These are phyloP conservation scores for Lasioglossum leucozonium DNA, from an alignment of 2,888 invertebrate genomes.

Conservation along the genomic window DNA sequence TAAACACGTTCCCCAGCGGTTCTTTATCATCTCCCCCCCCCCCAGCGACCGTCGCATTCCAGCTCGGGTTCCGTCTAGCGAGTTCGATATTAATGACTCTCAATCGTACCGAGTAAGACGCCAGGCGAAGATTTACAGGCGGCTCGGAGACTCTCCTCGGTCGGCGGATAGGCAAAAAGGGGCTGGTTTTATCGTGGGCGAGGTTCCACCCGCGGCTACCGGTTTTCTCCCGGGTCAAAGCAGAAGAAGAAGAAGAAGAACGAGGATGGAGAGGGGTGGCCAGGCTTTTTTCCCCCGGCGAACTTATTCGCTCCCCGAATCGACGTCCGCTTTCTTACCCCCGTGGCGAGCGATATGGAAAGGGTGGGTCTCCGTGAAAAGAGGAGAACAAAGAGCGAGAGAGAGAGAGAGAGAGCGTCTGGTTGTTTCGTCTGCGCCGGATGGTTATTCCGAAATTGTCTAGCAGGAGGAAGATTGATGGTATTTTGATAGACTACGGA, in stretches of 20 bases:
- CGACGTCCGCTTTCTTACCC: conserved; percentile 64
- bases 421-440: conserved; percentile 36
- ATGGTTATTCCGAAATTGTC: conserved; percentile 48
- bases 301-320: conserved; percentile 53
- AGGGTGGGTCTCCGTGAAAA: conserved; percentile 13
- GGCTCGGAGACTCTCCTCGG: not conserved
- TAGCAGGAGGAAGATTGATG: conserved; percentile 49
- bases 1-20: not conserved
- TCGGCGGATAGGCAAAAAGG: conserved; percentile 53
- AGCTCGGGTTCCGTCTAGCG: not conserved
- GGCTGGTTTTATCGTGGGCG: conserved; percentile 63
- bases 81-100: conserved; percentile 71
- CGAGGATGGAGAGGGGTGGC: conserved; percentile 33
- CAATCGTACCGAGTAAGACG: conserved; percentile 58
- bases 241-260: conserved; percentile 44
- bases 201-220: conserved; percentile 58
- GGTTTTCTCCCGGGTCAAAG: conserved; percentile 45
- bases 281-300: conserved; percentile 36
- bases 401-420: not conserved
- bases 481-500: conserved; percentile 52
- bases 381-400: not conserved
- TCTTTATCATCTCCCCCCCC: not conserved
- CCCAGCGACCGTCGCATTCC: not conserved
- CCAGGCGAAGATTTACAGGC: conserved; percentile 55
- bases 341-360: not conserved